Conservation (phyloP, 2,113 vertebrate species). For the Lasiurus borealis region DNA sequence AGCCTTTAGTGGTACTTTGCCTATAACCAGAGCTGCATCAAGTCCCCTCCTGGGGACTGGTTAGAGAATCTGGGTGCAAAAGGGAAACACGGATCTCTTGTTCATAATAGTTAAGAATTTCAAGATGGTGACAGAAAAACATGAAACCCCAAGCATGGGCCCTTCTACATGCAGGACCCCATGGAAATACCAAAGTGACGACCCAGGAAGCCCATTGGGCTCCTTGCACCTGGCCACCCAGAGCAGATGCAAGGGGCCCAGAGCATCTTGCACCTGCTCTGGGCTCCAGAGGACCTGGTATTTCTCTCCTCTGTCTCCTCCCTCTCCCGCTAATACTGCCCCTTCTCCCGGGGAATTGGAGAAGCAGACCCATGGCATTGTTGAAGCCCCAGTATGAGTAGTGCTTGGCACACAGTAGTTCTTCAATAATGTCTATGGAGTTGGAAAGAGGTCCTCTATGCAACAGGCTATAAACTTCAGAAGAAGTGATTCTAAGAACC, state of each 20-base stretch:
- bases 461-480: neutral
- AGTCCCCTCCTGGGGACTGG: neutral
- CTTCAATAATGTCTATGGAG: neutral
- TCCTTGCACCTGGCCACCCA: too few relatives aligned
- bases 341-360: neutral
- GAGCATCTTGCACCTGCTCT: neutral
- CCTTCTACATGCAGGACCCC: neutral
- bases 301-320: neutral
- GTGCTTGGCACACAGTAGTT: neutral
- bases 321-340: neutral
- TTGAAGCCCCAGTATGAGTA: neutral
- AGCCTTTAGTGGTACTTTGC: neutral
- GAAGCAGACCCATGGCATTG: neutral
- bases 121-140: neutral
- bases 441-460: neutral
- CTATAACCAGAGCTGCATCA: neutral
- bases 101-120: neutral
- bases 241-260: too few relatives aligned
- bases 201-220: neutral
- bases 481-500: neutral
- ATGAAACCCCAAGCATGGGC: neutral
- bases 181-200: rapidly evolving
- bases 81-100: neutral
- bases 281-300: neutral
- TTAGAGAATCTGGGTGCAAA: neutral